Base-by-base conservation (phyloP, 2,113 vertebrate species). In the Tragelaphus scriptus region DNA sequence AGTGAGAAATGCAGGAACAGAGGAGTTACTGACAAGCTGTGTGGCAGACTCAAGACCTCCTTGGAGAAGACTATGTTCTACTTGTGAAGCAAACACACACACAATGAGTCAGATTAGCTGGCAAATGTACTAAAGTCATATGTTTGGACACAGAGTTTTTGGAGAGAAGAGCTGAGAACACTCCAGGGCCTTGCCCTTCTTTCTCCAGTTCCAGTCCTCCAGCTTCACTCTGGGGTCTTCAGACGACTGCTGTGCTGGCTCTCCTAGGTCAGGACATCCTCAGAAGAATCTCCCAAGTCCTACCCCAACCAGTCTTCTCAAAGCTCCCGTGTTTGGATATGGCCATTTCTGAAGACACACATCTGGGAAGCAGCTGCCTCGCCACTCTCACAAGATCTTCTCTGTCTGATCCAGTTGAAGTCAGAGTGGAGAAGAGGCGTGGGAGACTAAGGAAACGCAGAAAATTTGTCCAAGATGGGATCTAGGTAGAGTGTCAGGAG, bases 291-390 rank as follows among this genome's bases (percentile, higher is more conserved):
- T 84, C 55, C 32, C 26, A 47, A 44, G 26, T 7, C 36, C 85
- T 79, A 77, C 61, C 65, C 68, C 51, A 92, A 10, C 36, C 58
- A 61, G 5, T 68, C 25, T 30, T 88, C n/a, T 84, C 68, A 26
- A n/a, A 51, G 44, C 30, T 53, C 65, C 55, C 12, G 5, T 6
- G 25, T 36, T 79, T 90, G 51, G 44, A 65, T 81, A 71, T 8
- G 63, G 53, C 85, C 88, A 80, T 81, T 56, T 89, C 95, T 88
- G 56, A 85, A 89, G 94, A 65, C n/a, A 75, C 81, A 88, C 97
- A 98, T 97, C 82, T 98, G 97, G 97, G 94, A 81, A 94, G 61
- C 97, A 97, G 96, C 97, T 98, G 97, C 63, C 91, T 97, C 91
- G 58, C 58, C 23, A 81, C 63, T 65, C 75, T 96, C 90, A 85